These are phyloP conservation scores for Pteropus rufus DNA, from an alignment of 2,797 vertebrate genomes.

Conservation along the genomic window DNA sequence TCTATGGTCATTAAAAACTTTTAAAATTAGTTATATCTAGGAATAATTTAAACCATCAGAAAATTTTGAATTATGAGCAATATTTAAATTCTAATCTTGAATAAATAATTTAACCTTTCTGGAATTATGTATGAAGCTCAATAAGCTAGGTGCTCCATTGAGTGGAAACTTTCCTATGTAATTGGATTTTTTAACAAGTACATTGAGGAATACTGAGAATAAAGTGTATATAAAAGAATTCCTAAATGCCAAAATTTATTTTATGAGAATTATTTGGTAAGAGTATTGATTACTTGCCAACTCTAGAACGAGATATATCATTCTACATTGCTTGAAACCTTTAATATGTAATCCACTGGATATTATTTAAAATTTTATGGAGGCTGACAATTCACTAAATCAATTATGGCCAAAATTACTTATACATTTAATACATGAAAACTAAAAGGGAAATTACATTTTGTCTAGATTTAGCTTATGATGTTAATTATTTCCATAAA, in stretches of 20 bases:
- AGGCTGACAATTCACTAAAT: not conserved
- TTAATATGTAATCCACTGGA: not conserved
- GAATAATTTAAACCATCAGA: not conserved
- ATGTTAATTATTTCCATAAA: constrained; percentile 2
- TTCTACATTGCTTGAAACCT: not conserved
- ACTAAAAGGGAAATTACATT: not conserved
- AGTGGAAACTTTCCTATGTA: not conserved
- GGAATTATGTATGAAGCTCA: not conserved
- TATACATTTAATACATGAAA: not conserved
- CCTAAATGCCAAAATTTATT: constrained; percentile 31
- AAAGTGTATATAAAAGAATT: not conserved
- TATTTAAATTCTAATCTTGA: constrained; percentile 10
- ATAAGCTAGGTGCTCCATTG: not conserved
- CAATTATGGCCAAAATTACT: not conserved
- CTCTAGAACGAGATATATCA: not conserved
- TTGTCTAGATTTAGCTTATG: not conserved
- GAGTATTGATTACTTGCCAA: not conserved
- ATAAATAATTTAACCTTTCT: not conserved
- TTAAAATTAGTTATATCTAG: not conserved
- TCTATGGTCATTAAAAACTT: not conserved
- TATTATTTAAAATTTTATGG: not conserved
- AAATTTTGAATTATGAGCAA: not conserved
- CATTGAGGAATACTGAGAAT: not conserved
- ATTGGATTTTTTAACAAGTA: not conserved
- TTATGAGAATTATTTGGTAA: not conserved